A percentile compares a stretch with the other conserved stretches of the same genome.
phyloP scores from a whole-genome alignment of 2,113 vertebrate genomes.

The Lagopus muta region DNA sequence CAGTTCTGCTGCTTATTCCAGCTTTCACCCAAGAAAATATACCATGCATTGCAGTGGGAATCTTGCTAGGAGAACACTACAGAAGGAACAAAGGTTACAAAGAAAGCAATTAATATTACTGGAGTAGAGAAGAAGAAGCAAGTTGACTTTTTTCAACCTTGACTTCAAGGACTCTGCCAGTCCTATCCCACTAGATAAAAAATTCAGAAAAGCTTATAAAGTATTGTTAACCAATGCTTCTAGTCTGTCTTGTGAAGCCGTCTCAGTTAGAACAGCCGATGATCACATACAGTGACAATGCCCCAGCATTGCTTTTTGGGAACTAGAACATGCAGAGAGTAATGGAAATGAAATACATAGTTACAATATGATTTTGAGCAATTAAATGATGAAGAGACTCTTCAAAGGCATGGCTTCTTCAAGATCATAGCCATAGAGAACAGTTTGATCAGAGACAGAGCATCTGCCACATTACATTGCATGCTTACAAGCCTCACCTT shows the following conservation, averaged over 20 bases:
- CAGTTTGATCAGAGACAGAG: neutral
- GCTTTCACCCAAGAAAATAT: neutral
- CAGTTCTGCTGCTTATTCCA: neutral
- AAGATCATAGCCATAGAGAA: neutral
- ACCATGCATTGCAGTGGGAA: neutral
- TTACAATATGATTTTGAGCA: neutral
- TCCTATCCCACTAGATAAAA: neutral
- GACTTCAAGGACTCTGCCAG: neutral
- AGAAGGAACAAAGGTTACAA: neutral
- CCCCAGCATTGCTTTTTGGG: neutral
- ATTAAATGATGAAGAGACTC: neutral
- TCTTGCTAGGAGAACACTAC: neutral
- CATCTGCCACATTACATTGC: neutral
- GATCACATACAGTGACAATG: neutral
- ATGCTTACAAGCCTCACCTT: neutral
- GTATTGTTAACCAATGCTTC: neutral
- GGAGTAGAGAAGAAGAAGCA: neutral
- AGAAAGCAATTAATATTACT: neutral
- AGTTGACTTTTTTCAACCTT: neutral
- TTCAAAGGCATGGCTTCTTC: neutral
- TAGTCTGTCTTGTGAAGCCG: neutral
- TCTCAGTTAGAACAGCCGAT: neutral
- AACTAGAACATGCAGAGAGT: neutral
- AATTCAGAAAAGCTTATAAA: neutral
- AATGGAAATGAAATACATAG: neutral